Conservation (phyloP, 2,888 invertebrate species). For the Polydrusus pterygomalis region DNA sequence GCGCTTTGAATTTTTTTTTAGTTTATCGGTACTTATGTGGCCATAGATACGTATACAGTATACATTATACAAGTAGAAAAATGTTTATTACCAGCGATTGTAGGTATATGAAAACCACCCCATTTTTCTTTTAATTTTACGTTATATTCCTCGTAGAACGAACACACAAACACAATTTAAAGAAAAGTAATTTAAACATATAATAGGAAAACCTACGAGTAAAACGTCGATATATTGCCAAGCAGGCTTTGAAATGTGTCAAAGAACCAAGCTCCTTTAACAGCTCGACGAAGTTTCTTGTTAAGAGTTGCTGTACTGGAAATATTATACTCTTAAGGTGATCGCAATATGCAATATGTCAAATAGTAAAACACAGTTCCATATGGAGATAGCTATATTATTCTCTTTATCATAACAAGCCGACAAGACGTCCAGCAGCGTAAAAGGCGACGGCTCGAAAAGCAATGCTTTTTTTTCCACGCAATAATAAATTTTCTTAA, state of each 20-base stretch:
- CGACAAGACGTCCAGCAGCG: too few relatives aligned
- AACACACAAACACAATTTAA: not conserved
- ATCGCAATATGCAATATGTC: not conserved
- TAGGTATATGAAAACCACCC: not conserved
- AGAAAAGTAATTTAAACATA: constrained; percentile 26
- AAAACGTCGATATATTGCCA: constrained; percentile 18
- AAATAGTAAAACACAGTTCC: too few relatives aligned
- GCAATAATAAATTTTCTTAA: too few relatives aligned
- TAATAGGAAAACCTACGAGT: constrained; percentile 24
- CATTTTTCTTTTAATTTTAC: not conserved
- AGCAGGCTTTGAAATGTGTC: constrained; percentile 22
- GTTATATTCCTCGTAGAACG: not conserved
- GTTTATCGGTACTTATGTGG: too few relatives aligned
- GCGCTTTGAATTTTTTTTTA: too few relatives aligned
- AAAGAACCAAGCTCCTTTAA: constrained; percentile 25
- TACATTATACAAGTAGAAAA: too few relatives aligned
- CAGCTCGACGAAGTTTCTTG: constrained; percentile 10
- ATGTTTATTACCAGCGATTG: too few relatives aligned
- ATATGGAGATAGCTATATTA: too few relatives aligned
- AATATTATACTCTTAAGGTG: not conserved
- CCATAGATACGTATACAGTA: too few relatives aligned
- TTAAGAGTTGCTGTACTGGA: not conserved
- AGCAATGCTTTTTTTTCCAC: too few relatives aligned
- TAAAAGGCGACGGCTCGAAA: too few relatives aligned
- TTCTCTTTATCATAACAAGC: too few relatives aligned